Evolutionary conservation across 1,140 invertebrate species (phyloP), one percentile per base, ranked within the genome.

Genomic region (Papilio helenus): DNA sequence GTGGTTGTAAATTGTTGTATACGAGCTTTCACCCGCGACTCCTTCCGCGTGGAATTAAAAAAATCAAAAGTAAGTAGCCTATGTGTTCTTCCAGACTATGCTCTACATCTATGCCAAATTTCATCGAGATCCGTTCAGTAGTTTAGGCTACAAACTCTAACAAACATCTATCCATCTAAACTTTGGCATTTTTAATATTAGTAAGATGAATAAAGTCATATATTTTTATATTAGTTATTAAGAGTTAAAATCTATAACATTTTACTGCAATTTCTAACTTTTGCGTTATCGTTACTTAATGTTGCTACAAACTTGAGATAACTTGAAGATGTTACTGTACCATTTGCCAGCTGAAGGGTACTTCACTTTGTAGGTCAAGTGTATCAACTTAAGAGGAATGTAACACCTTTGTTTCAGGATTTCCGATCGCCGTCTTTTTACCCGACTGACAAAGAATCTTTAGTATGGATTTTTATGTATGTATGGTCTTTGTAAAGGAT

Each of bases 331-430:
- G 9, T 26, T 14, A 26, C 16, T 7, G 51, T 61, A 61, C 58
- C 20, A 26, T 23, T 61, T 61, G 58, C 58, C 23, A 61, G 23
- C 3, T 12, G 58, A 23, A 68, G 61, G 14, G 61, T 10, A 68
- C 61, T 68, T 61, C 58, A 2, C 26, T 68, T 26, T 4, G 23
- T 29, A 68, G 61, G 61, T 68, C 61, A 68, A 68, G 61, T 16
- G 61, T 12, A 20, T 12, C 14, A 3, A 29, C 61, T 29, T 2
- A 34, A 68, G 26, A 7, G 61, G 61, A 14, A 68, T 68, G 61
- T 68, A 16, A 34, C 26, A 29, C 61, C 61, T 68, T 68, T 68
- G 61, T 65, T 65, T 29, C 61, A 18, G 61, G 26, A 68, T 29
- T 68, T 68, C 3, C 12, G 2, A 18, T 26, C 10, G 14, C 26